These are phyloP conservation scores for Zophobas morio DNA, from an alignment of 1,140 invertebrate genomes.

Conservation along the genomic window DNA sequence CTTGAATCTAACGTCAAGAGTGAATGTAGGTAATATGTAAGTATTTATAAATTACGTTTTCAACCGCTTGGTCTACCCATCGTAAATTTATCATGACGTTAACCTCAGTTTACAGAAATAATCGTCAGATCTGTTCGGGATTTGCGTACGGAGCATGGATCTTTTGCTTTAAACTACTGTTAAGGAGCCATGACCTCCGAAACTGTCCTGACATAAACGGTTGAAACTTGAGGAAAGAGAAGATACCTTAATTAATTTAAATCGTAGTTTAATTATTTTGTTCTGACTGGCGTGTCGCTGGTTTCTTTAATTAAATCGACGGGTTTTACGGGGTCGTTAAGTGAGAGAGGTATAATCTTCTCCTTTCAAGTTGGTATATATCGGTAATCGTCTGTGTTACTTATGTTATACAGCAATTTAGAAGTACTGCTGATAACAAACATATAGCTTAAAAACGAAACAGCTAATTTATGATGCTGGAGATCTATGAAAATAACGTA, in stretches of 20 bases:
- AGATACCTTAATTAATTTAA: constrained; percentile 31
- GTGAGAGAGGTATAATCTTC: not conserved
- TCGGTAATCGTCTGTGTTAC: too few species aligned
- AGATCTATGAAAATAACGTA: too few species aligned
- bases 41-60: constrained; percentile 16
- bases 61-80: not conserved
- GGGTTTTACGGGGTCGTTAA: not conserved
- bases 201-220: constrained; percentile 16
- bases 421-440: too few species aligned
- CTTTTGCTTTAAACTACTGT: constrained; percentile 4
- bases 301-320: constrained; percentile 15
- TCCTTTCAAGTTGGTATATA: too few species aligned
- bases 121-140: not conserved
- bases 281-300: not conserved
- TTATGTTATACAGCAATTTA: too few species aligned
- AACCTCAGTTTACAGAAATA: constrained; percentile 16
- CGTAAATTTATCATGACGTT: constrained; percentile 20
- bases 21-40: constrained; percentile 2
- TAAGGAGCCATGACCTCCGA: constrained; percentile 24
- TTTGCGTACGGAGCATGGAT: constrained; percentile 12
- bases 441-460: too few species aligned
- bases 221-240: constrained; percentile 23
- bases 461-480: too few species aligned
- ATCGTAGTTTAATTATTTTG: constrained; percentile 30
- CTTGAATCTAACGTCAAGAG: constrained; percentile 4